Conservation (phyloP, 2,113 vertebrate genomes). For the Talpa occidentalis region DNA sequence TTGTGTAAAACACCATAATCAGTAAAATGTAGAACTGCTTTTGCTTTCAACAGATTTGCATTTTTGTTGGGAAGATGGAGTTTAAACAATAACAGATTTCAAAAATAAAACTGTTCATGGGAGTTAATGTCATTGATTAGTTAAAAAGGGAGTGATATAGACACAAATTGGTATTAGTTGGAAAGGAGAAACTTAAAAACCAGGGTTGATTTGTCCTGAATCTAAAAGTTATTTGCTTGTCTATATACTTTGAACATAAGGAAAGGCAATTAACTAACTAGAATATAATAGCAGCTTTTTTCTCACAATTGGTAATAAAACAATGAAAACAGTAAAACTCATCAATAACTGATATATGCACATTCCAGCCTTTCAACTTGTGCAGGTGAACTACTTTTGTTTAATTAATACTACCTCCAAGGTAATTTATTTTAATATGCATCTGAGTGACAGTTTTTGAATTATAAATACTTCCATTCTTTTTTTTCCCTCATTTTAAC, state of each 20-base stretch:
- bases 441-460: constrained; percentile 82
- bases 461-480: constrained; percentile 80
- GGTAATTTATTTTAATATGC: constrained; percentile 84
- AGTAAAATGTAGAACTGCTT: background rate
- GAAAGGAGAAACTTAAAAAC: background rate
- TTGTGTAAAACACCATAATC: background rate
- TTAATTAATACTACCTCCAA: constrained; percentile 80
- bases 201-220: background rate
- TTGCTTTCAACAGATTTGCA: background rate
- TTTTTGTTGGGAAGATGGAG: background rate
- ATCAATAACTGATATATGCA: constrained; percentile 81
- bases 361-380: constrained; percentile 66
- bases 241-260: constrained; percentile 67
- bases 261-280: constrained; percentile 73
- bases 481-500: constrained; percentile 69
- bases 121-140: background rate
- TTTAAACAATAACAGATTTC: background rate
- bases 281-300: constrained; percentile 57
- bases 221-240: constrained; percentile 68
- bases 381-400: constrained; percentile 77
- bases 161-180: background rate
- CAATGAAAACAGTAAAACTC: constrained; percentile 77
- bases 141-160: background rate
- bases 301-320: constrained; percentile 71
- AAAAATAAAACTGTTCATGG: background rate